phyloP scores from a whole-genome alignment of 2,888 invertebrate species.

The Azorinus chamasolen region DNA sequence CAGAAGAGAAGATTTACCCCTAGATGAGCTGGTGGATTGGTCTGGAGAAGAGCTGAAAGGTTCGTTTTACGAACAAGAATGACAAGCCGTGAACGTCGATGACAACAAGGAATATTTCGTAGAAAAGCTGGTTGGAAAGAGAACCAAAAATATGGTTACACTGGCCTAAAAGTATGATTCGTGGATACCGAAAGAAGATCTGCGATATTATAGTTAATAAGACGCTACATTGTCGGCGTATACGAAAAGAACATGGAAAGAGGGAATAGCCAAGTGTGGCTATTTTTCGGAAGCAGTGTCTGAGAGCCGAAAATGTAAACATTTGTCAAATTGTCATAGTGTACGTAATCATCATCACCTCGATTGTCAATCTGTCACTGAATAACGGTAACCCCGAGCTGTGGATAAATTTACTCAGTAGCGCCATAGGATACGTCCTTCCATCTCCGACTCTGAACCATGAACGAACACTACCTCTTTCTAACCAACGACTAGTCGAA shows the following conservation, averaged over 20 bases:
- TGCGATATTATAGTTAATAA: too few species aligned
- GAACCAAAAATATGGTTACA: conserved; percentile 21
- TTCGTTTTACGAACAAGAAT: conserved; percentile 24
- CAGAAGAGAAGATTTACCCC: too few species aligned
- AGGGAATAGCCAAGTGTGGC: conserved; percentile 19
- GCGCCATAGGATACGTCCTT: too few species aligned
- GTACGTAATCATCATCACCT: conserved; percentile 37
- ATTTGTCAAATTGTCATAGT: conserved; percentile 49
- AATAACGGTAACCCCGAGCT: too few species aligned
- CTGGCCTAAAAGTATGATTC: conserved; percentile 40
- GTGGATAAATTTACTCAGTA: too few species aligned
- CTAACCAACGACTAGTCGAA: background rate
- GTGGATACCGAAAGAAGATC: too few species aligned
- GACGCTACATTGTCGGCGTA: too few species aligned
- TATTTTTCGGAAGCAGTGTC: conserved; percentile 23
- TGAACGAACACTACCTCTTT: too few species aligned
- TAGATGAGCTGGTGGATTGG: conserved; percentile 44
- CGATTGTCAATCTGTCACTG: too few species aligned
- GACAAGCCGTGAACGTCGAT: conserved; percentile 20
- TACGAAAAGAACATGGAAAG: conserved; percentile 4
- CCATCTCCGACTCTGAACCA: too few species aligned
- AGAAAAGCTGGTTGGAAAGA: too few species aligned
- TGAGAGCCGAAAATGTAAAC: conserved; percentile 48
- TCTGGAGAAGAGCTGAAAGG: conserved; percentile 32
- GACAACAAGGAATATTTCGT: too few species aligned